Conservation (phyloP, 2,113 vertebrate genomes). For the Pipra filicauda region DNA sequence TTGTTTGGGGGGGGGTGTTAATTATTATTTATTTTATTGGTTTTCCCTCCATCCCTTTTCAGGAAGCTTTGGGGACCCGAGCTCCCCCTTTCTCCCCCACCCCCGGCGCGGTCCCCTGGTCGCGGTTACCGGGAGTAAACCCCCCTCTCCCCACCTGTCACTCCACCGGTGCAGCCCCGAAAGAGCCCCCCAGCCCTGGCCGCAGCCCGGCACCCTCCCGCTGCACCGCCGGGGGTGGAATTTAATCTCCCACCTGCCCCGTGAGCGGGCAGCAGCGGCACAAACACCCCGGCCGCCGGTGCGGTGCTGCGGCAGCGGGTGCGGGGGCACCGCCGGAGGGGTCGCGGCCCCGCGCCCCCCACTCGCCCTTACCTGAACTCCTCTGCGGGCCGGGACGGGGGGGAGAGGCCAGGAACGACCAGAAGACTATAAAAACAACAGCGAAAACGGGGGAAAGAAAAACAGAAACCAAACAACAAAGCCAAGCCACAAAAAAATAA, state of each 20-base stretch:
- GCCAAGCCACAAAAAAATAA: background rate
- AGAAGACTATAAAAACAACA: background rate
- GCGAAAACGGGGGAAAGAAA: background rate
- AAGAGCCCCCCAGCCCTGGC: background rate
- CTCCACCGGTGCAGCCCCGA: background rate
- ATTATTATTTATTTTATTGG: background rate
- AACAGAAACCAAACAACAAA: background rate
- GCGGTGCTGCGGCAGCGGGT: background rate
- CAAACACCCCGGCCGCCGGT: background rate
- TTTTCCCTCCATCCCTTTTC: background rate
- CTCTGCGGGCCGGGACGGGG: background rate
- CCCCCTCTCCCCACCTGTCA: background rate
- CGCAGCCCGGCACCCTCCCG: background rate
- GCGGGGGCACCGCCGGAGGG: background rate
- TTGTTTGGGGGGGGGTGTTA: too few relatives aligned
- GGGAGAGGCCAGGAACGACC: background rate
- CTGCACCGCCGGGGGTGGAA: background rate
- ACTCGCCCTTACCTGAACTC: constrained; percentile 67
- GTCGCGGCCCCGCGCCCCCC: background rate
- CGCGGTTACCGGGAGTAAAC: constrained; percentile 72
- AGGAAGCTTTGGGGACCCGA: background rate
- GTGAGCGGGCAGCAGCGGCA: background rate
- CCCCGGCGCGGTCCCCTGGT: background rate
- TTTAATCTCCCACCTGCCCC: background rate
- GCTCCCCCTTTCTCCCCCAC: background rate